Conservation (phyloP, 1,140 invertebrate genomes). For the Neodiprion pinetum region DNA sequence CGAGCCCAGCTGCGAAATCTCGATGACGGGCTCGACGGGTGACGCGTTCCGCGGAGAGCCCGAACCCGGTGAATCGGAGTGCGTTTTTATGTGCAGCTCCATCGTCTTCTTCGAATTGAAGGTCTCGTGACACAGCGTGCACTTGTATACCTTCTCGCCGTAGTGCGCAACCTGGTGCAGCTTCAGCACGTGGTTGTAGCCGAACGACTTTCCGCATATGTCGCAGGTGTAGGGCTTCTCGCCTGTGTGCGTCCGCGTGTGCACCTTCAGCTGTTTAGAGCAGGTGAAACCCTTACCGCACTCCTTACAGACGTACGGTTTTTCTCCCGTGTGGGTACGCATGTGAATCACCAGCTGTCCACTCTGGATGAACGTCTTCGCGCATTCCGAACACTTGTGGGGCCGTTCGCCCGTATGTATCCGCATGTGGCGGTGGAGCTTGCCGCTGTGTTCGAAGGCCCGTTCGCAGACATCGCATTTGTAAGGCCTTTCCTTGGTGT, state of each 20-base stretch:
- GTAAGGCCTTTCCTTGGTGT: slow-evolving; percentile 85
- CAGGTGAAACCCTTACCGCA: slow-evolving; percentile 90
- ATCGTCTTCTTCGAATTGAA: slow-evolving; percentile 89
- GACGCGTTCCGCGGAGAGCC: slow-evolving; percentile 50
- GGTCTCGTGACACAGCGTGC: slow-evolving; percentile 87
- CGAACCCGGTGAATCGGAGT: slow-evolving; percentile 67
- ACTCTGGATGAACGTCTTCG: slow-evolving; percentile 89
- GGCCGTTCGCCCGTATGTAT: slow-evolving; percentile 93
- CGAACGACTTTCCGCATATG: slow-evolving; percentile 84
- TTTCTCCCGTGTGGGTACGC: slow-evolving; percentile 89
- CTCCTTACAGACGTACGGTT: slow-evolving; percentile 87
- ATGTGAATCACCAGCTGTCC: slow-evolving; percentile 87
- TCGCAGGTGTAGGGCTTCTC: slow-evolving; percentile 79
- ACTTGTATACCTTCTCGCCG: slow-evolving; percentile 91
- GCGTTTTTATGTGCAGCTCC: slow-evolving; percentile 89
- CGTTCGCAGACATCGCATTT: slow-evolving; percentile 90
- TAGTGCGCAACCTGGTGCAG: slow-evolving; percentile 90
- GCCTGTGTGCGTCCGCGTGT: slow-evolving; percentile 85
- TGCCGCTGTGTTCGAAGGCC: slow-evolving; percentile 92
- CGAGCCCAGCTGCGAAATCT: slow-evolving; percentile 43
- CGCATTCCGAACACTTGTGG: slow-evolving; percentile 92
- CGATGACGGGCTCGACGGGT: slow-evolving; percentile 48
- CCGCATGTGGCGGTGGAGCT: slow-evolving; percentile 90
- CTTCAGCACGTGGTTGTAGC: slow-evolving; percentile 88
- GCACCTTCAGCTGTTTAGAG: slow-evolving; percentile 88